phyloP scores from a whole-genome alignment of 2,888 invertebrate genomes.

The Leuctra nigra region DNA sequence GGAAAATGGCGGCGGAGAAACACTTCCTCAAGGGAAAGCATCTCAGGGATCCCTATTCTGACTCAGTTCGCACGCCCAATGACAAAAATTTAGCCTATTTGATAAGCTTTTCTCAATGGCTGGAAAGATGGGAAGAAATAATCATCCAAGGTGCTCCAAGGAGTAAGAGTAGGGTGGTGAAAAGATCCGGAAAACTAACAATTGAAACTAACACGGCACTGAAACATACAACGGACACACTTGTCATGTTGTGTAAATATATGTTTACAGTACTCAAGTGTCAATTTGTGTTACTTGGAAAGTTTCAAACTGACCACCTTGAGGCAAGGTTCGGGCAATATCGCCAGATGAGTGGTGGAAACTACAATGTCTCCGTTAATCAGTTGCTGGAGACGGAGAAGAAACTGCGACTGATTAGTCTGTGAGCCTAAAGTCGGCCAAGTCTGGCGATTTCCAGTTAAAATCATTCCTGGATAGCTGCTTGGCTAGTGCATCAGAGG shows the following conservation, averaged over 20 bases:
- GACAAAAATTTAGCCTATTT: not conserved
- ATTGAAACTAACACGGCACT: not conserved
- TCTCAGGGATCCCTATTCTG: not conserved
- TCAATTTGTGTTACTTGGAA: slow-evolving; percentile 28
- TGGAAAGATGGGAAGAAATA: not conserved
- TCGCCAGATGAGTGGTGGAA: slow-evolving; percentile 26
- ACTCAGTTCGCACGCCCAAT: not conserved
- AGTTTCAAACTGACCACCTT: slow-evolving; percentile 29
- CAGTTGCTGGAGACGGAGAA: slow-evolving; percentile 26
- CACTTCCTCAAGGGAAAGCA: not conserved
- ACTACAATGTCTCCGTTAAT: slow-evolving; percentile 23
- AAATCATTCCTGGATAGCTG: not conserved
- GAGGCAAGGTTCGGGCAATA: slow-evolving; percentile 28
- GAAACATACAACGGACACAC: not conserved
- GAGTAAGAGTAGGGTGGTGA: not conserved
- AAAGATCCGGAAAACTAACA: not conserved
- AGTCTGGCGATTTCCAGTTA: not conserved
- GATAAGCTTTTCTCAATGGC: not conserved
- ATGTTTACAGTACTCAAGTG: not conserved
- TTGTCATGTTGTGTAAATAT: not conserved
- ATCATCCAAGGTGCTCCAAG: not conserved
- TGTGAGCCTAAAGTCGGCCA: not conserved
- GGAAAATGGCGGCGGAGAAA: not conserved
- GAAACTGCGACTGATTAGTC: slow-evolving; percentile 15
- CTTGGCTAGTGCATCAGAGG: not conserved